phyloP scores from a whole-genome alignment of 2,888 invertebrate genomes.

The Azorinus chamasolen region DNA sequence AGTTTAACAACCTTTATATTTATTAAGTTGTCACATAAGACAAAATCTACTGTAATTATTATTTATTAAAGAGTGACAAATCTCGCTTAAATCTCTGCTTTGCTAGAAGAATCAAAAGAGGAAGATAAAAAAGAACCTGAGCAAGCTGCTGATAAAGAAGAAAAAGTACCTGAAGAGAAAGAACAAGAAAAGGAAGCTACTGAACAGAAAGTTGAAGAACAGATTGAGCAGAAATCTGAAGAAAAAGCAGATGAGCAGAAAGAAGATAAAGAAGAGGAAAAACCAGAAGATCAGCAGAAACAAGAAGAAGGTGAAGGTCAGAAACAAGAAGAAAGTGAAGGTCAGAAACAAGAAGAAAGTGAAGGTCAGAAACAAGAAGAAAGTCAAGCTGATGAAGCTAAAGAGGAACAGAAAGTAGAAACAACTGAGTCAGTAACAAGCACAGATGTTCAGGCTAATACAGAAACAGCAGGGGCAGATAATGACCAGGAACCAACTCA shows the following conservation, averaged over 20 bases:
- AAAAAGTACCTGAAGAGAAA: slow-evolving; percentile 22
- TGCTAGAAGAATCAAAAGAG: not conserved
- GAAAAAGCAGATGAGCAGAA: slow-evolving; percentile 16
- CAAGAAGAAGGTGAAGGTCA: slow-evolving; percentile 10
- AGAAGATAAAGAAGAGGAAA: slow-evolving; percentile 7
- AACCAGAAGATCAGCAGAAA: slow-evolving; percentile 20
- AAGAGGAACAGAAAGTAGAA: slow-evolving; percentile 32
- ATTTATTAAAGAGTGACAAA: too few species aligned
- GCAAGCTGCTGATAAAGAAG: slow-evolving; percentile 29
- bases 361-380: slow-evolving; percentile 34
- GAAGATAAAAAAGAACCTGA: slow-evolving; percentile 11
- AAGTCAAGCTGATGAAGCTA: slow-evolving; percentile 28
- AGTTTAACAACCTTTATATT: too few species aligned
- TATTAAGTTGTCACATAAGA: too few species aligned
- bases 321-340: slow-evolving; percentile 25
- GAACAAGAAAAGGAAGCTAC: slow-evolving; percentile 27
- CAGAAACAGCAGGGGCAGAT: slow-evolving; percentile 56
- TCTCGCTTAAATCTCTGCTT: too few species aligned
- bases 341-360: slow-evolving; percentile 16
- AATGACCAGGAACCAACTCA: slow-evolving; percentile 30
- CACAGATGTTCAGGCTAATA: slow-evolving; percentile 13
- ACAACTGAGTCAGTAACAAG: slow-evolving; percentile 18
- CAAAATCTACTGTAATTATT: too few species aligned
- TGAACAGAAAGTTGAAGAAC: slow-evolving; percentile 27
- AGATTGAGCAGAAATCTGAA: slow-evolving; percentile 19